These are phyloP conservation scores for Campylorhamphus procurvoides DNA, from an alignment of 2,113 vertebrate genomes.

Conservation along the genomic window DNA sequence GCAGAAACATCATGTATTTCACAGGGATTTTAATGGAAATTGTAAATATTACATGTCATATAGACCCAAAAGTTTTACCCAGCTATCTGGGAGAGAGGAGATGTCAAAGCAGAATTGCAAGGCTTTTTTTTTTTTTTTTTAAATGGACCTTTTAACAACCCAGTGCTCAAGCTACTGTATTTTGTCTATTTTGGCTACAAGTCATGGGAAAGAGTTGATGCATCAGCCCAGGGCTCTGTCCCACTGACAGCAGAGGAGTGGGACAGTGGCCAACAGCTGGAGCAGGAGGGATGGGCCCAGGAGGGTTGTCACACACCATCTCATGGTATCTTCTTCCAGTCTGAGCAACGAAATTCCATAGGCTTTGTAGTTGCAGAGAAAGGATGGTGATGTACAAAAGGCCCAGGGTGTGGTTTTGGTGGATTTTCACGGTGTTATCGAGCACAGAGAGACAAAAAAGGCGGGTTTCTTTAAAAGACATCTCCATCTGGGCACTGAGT, in stretches of 20 bases:
- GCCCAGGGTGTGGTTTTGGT: neutral
- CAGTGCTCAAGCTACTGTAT: neutral
- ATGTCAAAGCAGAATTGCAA: neutral
- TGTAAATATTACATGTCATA: neutral
- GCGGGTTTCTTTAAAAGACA: neutral
- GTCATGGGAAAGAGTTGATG: accelerated
- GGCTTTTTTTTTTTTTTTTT: neutral
- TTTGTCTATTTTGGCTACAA: neutral
- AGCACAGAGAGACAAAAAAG: accelerated
- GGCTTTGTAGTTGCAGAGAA: neutral
- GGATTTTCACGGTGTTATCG: neutral
- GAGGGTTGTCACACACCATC: neutral
- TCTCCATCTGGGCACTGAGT: neutral
- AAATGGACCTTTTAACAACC: neutral
- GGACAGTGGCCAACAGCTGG: neutral
- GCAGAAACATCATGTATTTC: neutral
- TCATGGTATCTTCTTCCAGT: neutral
- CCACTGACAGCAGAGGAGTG: neutral
- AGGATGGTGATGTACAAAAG: neutral
- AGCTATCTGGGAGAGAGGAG: neutral
- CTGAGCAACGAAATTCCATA: neutral
- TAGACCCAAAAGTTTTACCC: neutral
- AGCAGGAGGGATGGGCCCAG: neutral
- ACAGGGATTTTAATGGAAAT: neutral
- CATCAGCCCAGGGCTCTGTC: neutral